A percentile compares a stretch with the other conserved stretches of the same genome.
phyloP scores from a whole-genome alignment of 2,888 invertebrate species.

The Mesorhabditis belari region DNA sequence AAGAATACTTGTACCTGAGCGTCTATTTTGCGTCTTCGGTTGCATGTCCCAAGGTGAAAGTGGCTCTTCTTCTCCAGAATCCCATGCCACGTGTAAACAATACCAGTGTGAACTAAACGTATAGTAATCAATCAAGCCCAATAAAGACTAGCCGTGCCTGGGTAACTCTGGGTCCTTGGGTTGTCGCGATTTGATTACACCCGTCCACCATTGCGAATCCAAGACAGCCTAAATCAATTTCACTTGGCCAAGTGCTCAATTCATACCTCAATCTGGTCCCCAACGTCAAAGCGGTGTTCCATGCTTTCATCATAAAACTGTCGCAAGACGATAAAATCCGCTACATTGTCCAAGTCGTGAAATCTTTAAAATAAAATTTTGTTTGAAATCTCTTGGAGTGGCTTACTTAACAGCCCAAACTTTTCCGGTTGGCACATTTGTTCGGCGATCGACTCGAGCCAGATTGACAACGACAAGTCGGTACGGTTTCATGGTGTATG shows the following conservation, averaged over 20 bases:
- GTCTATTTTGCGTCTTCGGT: conserved; percentile 15
- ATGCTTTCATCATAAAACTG: conserved; percentile 77
- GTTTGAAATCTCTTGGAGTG: conserved; percentile 1
- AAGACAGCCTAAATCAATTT: no score
- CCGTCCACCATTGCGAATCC: conserved; percentile 94
- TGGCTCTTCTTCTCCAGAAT: conserved; percentile 76
- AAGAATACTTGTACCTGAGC: conserved; percentile 2
- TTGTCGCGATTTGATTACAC: conserved; percentile 68
- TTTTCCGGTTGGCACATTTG: conserved; percentile 63
- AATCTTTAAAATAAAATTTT: conserved; percentile 55
- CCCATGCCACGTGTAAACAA: conserved; percentile 64
- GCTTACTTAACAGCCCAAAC: conserved; percentile 71
- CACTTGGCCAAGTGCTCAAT: no score
- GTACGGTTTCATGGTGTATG: conserved; percentile 84
- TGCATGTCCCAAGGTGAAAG: conserved; percentile 96
- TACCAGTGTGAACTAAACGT: conserved; percentile 14
- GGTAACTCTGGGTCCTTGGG: conserved; percentile 58
- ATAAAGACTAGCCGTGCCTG: neutral
- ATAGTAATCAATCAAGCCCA: no score
- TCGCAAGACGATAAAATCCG: conserved; percentile 85
- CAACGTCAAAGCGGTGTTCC: conserved; percentile 53
- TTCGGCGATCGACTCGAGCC: conserved; percentile 67
- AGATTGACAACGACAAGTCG: conserved; percentile 80
- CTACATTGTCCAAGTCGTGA: conserved; percentile 92
- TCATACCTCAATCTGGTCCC: conserved; percentile 68